phyloP scores from a whole-genome alignment of 2,888 invertebrate genomes.

The Agrypnus murinus region DNA sequence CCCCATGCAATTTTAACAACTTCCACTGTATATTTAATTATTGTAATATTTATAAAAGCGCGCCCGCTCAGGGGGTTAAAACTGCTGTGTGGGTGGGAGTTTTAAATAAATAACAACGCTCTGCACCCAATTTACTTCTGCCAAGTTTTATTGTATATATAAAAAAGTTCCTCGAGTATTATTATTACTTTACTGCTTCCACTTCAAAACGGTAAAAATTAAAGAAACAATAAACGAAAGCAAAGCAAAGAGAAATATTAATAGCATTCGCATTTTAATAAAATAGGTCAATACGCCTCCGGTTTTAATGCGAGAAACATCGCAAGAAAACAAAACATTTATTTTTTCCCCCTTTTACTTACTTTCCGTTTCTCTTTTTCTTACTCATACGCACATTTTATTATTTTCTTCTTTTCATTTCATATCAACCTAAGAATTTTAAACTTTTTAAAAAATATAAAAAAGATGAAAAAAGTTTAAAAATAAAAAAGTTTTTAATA shows the following conservation, averaged over 20 bases:
- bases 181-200: constrained; percentile 46
- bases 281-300: constrained; percentile 46
- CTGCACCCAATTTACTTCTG: constrained; percentile 63
- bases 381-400: neutral
- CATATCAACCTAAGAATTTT: neutral
- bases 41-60: constrained; percentile 71
- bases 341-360: constrained; percentile 16
- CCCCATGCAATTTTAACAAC: constrained; percentile 66
- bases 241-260: constrained; percentile 49
- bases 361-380: neutral
- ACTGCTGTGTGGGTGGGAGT: constrained; percentile 50
- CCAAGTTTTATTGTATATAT: constrained; percentile 63
- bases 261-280: constrained; percentile 48
- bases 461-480: too few species aligned
- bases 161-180: constrained; percentile 59
- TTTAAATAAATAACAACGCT: constrained; percentile 65
- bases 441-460: too few species aligned
- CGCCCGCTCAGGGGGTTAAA: constrained; percentile 56
- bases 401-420: constrained; percentile 6
- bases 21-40: constrained; percentile 70
- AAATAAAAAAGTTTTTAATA: too few species aligned
- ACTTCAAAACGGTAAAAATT: constrained; percentile 48
- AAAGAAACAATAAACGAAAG: constrained; percentile 51
- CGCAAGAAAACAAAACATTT: constrained; percentile 36
- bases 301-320: constrained; percentile 32